phyloP scores from a whole-genome alignment of 2,113 vertebrate species.

The Thamnophis sirtalis region DNA sequence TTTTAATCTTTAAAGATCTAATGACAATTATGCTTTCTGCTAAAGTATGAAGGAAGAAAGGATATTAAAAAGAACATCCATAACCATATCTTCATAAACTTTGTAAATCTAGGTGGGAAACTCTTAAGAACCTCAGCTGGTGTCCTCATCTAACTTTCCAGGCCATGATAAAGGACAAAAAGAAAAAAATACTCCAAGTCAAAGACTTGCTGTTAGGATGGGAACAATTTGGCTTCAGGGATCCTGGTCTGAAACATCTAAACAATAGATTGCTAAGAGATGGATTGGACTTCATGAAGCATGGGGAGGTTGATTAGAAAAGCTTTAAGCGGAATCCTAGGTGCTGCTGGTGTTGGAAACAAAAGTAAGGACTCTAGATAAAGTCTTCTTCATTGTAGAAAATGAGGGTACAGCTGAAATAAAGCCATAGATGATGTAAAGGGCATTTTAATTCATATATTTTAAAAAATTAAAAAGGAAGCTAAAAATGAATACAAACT shows the following conservation, averaged over 20 bases:
- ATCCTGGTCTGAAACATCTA: neutral
- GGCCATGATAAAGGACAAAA: neutral
- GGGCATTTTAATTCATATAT: neutral
- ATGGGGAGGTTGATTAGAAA: neutral
- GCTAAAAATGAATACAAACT: neutral
- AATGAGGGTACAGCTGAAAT: neutral
- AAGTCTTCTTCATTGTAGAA: neutral
- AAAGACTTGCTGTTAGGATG: neutral
- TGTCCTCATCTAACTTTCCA: neutral
- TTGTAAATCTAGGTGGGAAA: neutral
- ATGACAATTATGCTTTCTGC: neutral
- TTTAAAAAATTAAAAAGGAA: neutral
- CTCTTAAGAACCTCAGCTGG: neutral
- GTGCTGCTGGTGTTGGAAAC: neutral
- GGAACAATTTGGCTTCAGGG: neutral
- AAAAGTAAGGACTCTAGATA: neutral
- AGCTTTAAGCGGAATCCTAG: neutral
- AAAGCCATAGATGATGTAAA: neutral
- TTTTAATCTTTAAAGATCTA: neutral
- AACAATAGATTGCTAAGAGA: neutral
- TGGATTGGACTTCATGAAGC: neutral
- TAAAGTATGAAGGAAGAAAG: neutral
- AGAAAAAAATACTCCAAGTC: neutral
- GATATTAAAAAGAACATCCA: neutral
- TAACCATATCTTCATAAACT: neutral